Evolutionary conservation across 2,113 vertebrate species (phyloP).

Genomic region (Anser brachyrhynchus): DNA sequence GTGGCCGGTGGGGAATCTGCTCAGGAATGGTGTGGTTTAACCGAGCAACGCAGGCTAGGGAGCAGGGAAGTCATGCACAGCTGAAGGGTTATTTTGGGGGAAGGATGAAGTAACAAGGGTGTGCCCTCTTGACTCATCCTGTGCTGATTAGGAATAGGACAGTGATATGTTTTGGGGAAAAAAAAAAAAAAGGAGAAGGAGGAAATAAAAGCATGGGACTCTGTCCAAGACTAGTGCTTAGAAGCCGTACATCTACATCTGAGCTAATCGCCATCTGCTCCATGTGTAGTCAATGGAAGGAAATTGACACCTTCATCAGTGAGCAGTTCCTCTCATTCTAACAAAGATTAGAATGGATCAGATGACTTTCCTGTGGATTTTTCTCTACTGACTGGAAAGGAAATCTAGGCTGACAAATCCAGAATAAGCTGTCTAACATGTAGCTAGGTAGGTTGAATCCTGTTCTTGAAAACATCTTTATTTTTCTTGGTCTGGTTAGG

Average conservation of each 20-base stretch:
- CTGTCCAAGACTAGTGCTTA: neutral
- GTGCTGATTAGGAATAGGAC: neutral
- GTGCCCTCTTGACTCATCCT: neutral
- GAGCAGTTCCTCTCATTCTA: neutral
- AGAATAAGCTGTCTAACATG: neutral
- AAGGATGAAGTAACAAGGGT: neutral
- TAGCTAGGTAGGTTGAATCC: neutral
- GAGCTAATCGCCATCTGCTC: neutral
- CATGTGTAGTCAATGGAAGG: neutral
- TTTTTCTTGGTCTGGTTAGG: neutral
- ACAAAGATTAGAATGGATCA: neutral
- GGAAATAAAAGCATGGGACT: neutral
- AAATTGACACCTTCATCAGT: neutral
- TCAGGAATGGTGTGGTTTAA: constrained; percentile 10
- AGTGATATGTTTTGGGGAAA: neutral
- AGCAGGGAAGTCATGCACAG: neutral
- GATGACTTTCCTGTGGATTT: neutral
- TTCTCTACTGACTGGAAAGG: neutral
- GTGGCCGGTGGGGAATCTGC: neutral
- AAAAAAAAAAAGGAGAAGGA: neutral
- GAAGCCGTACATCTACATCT: neutral
- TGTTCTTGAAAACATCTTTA: neutral
- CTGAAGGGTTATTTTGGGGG: constrained; percentile 33
- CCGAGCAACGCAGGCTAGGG: neutral
- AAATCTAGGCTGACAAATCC: neutral